Percentiles rank a stretch among this genome's conserved stretches.
Conservation (phyloP, 2,888 invertebrate genomes). For the Mythimna albipuncta region DNA sequence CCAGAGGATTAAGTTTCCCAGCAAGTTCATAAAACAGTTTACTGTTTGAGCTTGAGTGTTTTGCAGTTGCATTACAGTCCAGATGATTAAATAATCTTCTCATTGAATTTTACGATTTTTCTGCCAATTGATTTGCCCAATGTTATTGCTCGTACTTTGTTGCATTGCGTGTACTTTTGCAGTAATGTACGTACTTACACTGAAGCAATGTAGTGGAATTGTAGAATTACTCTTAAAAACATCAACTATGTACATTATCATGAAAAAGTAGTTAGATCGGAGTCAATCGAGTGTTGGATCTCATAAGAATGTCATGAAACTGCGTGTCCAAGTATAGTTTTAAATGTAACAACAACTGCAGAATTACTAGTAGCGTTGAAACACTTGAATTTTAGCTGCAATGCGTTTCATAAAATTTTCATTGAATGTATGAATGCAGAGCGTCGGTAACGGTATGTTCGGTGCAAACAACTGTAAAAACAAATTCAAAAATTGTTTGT, state of each 20-base stretch:
- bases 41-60: slow-evolving; percentile 7
- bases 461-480: slow-evolving; percentile 50
- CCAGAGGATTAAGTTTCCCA: slow-evolving; percentile 4
- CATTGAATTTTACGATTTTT: slow-evolving; percentile 24
- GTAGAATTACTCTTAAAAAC: slow-evolving; percentile 19
- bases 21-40: slow-evolving; percentile 14
- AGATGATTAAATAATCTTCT: slow-evolving; percentile 13
- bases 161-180: slow-evolving; percentile 17
- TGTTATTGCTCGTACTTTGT: slow-evolving; percentile 12
- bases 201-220: slow-evolving; percentile 33
- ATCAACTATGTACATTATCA: slow-evolving; percentile 14
- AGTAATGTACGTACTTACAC: slow-evolving; percentile 21
- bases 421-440: slow-evolving; percentile 40
- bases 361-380: slow-evolving; percentile 2
- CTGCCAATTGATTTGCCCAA: slow-evolving; percentile 13
- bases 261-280: slow-evolving; percentile 25
- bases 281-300: slow-evolving; percentile 35
- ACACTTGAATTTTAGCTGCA: slow-evolving; percentile 1
- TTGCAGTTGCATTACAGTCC: slow-evolving; percentile 6
- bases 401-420: slow-evolving; percentile 34
- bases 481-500: slow-evolving; percentile 45
- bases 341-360: neutral
- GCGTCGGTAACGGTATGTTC: slow-evolving; percentile 2
- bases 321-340: neutral
- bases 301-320: slow-evolving; percentile 17